phyloP scores from a whole-genome alignment of 1,140 invertebrate genomes.

The Frieseomelitta varia region DNA sequence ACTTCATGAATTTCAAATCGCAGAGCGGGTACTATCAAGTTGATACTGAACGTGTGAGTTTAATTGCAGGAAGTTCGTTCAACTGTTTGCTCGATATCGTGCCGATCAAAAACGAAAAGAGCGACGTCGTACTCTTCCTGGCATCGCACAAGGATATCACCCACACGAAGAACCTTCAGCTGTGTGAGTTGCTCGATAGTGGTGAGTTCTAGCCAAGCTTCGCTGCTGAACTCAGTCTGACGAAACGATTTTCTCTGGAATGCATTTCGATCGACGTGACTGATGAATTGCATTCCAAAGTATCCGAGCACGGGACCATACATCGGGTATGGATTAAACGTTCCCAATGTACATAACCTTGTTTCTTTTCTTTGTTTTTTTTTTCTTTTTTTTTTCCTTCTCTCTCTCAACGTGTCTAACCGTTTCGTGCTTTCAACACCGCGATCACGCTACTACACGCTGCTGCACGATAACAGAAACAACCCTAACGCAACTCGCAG shows the following conservation, averaged over 20 bases:
- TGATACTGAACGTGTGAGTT: not conserved
- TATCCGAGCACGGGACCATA: conserved; percentile 24
- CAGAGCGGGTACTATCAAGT: not conserved
- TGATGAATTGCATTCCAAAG: conserved; percentile 53
- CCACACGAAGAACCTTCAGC: conserved; percentile 91
- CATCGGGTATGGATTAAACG: conserved; percentile 41
- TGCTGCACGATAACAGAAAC: conserved; percentile 41
- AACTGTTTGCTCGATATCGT: conserved; percentile 98
- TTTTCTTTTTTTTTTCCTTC: too few species aligned
- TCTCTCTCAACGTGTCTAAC: conserved; percentile 9
- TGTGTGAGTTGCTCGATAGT: conserved; percentile 90
- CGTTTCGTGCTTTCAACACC: conserved; percentile 52
- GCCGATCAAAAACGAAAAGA: conserved; percentile 98
- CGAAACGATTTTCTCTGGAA: conserved; percentile 60
- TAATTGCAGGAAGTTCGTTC: conserved; percentile 91
- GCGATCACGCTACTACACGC: conserved; percentile 59
- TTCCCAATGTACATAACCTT: not conserved
- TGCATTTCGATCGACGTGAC: conserved; percentile 35
- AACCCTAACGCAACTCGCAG: conserved; percentile 8
- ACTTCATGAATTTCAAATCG: not conserved
- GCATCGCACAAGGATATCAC: conserved; percentile 99
- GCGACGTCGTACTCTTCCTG: conserved; percentile 97
- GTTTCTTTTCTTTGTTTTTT: too few species aligned
- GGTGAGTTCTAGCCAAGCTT: conserved; percentile 85
- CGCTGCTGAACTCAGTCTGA: conserved; percentile 65